Base-by-base conservation (phyloP, 1,140 invertebrate species). In the Aricia agestis region DNA sequence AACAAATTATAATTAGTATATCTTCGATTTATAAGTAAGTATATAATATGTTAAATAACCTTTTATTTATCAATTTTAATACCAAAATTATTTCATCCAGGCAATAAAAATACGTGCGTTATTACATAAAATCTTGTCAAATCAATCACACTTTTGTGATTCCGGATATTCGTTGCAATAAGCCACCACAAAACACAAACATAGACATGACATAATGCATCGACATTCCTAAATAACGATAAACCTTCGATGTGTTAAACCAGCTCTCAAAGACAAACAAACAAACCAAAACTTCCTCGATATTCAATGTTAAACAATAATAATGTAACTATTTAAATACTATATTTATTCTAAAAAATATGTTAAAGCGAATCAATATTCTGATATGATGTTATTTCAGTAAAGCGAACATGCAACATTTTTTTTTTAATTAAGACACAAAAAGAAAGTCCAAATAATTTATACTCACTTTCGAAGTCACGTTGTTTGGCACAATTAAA, bases 191-290 rank as follows among this genome's bases (percentile, higher is more conserved):
- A 25, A 69, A 69, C 17, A 69, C 32, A 58, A 36, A 59, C 31
- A 59, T 59, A 52, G 66, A 67, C 17, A 42, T 52, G 68, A 59
- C 52, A 69, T 59, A 69, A 61, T 36, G 59, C 59, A 69, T 61
- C 57, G n/a, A 69, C 59, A 59, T 61, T 31, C 59, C 41, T 57
- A 71, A 52, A 70, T 58, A 61, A 6, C 19, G 18, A 69, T 72
- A 72, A 72, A 69, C 70, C 68, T 71, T 67, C 65, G 68, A 69
- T 69, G 25, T 66, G 36, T 68, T 61, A 68, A 75, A 75, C 73
- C 73, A 70, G 73, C 74, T 75, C 61, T 69, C 45, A 68, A 67
- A 72, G 66, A 68, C 61, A 58, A 74, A 74, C 65, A 74, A 68
- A 72, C 58, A 65, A 67, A 36, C 41, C 68, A 63, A 75, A 69